Percentiles rank a stretch among this genome's conserved stretches.
phyloP scores from a whole-genome alignment of 2,113 vertebrate genomes.

The Eonycteris spelaea region DNA sequence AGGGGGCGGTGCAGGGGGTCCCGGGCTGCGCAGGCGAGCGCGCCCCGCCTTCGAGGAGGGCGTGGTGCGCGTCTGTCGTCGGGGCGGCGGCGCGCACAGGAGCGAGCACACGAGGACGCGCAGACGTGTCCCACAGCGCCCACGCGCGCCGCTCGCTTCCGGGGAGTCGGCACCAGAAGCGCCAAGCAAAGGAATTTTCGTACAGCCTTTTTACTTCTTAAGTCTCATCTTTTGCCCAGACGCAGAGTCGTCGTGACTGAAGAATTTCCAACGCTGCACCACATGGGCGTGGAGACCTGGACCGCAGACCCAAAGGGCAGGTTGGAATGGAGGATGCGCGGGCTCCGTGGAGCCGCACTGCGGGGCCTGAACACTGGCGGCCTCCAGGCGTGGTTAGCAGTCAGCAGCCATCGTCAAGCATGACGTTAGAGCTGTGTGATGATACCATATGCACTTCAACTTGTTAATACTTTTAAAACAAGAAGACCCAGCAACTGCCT shows the following conservation, averaged over 20 bases:
- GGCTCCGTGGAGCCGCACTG: background rate
- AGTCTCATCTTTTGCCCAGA: background rate
- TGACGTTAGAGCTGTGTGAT: background rate
- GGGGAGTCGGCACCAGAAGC: too few species aligned
- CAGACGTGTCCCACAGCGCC: too few species aligned
- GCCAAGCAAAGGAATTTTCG: background rate
- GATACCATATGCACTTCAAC: background rate
- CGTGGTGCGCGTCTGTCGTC: background rate
- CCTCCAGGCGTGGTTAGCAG: background rate
- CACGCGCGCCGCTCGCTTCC: too few species aligned
- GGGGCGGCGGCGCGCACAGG: background rate
- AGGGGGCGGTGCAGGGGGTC: background rate
- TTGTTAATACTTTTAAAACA: background rate
- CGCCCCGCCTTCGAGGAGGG: background rate
- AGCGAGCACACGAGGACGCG: background rate
- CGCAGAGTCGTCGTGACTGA: background rate
- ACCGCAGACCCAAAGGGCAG: background rate
- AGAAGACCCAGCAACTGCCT: background rate
- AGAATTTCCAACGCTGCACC: background rate
- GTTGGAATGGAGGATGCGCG: too few species aligned
- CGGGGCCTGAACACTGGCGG: background rate
- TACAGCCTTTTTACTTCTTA: background rate
- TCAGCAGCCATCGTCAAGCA: background rate
- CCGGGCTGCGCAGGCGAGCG: background rate
- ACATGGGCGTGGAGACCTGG: too few species aligned